A percentile compares a stretch with the other conserved stretches of the same genome.
These are phyloP conservation scores for Resseliella maxima DNA, from an alignment of 2,888 invertebrate species.

Conservation along the genomic window DNA sequence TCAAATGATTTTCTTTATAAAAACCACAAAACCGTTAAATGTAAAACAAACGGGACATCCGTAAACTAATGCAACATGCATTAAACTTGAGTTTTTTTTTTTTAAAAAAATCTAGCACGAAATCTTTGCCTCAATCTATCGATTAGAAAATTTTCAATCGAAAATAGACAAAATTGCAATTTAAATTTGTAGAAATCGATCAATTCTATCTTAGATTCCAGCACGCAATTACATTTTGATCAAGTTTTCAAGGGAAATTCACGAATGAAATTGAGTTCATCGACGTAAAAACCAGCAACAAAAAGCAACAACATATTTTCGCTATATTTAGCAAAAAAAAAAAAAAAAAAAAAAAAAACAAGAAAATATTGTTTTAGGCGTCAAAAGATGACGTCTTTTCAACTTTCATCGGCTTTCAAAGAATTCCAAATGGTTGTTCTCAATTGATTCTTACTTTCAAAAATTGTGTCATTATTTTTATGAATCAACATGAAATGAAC, in stretches of 20 bases:
- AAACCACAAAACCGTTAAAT: background rate
- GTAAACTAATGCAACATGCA: background rate
- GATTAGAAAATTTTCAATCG: too few species aligned
- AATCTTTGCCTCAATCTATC: too few species aligned
- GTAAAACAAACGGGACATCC: background rate
- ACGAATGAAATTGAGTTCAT: background rate
- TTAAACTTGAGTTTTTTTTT: too few species aligned
- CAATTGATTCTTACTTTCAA: background rate
- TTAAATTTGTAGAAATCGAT: background rate
- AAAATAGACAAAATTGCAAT: background rate
- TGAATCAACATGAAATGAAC: background rate
- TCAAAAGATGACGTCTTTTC: background rate
- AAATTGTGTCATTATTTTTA: background rate
- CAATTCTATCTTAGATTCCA: background rate
- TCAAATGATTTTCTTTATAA: background rate
- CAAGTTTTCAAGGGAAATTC: background rate
- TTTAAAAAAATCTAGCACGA: too few species aligned
- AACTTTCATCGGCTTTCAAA: background rate
- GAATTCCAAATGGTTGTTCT: too few species aligned
- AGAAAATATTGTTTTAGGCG: too few species aligned
- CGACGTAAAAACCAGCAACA: background rate
- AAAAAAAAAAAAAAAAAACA: too few species aligned
- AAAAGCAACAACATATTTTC: background rate
- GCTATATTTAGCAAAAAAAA: background rate
- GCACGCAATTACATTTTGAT: conserved; percentile 21